phyloP scores from a whole-genome alignment of 1,140 invertebrate species.

The Caenorhabditis brenneri region DNA sequence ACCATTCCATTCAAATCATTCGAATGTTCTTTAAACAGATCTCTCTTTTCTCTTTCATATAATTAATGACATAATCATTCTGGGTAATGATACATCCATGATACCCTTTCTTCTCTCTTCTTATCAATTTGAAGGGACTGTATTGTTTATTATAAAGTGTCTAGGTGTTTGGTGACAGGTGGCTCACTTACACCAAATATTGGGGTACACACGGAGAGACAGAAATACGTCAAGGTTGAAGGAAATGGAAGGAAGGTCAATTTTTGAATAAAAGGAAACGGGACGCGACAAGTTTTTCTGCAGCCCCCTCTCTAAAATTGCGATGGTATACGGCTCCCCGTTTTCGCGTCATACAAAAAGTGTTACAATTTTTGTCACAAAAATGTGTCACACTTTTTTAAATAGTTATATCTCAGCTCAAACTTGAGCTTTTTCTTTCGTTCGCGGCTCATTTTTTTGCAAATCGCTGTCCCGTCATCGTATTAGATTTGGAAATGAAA shows the following conservation, averaged over 20 bases:
- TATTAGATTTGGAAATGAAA: too few species aligned
- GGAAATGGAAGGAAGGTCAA: not conserved
- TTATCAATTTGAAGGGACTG: not conserved
- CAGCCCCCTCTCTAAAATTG: too few species aligned
- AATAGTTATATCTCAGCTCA: too few species aligned
- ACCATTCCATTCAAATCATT: not conserved
- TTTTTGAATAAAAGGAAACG: not conserved
- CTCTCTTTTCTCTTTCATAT: not conserved
- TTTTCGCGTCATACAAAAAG: too few species aligned
- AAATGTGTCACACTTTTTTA: too few species aligned
- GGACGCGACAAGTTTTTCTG: not conserved
- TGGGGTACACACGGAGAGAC: not conserved
- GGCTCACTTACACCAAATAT: constrained; percentile 31
- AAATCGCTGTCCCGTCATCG: too few species aligned
- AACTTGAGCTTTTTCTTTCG: too few species aligned
- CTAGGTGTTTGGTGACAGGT: not conserved
- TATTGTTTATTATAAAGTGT: not conserved
- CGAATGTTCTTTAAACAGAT: constrained; percentile 29
- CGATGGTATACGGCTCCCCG: too few species aligned
- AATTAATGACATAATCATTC: constrained; percentile 4
- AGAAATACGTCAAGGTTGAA: constrained; percentile 21
- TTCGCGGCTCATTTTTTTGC: too few species aligned
- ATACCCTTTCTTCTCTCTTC: not conserved
- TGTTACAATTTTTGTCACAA: too few species aligned
- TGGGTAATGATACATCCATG: not conserved